These are phyloP conservation scores for Buathra laborator DNA, from an alignment of 2,888 invertebrate species.

Conservation along the genomic window DNA sequence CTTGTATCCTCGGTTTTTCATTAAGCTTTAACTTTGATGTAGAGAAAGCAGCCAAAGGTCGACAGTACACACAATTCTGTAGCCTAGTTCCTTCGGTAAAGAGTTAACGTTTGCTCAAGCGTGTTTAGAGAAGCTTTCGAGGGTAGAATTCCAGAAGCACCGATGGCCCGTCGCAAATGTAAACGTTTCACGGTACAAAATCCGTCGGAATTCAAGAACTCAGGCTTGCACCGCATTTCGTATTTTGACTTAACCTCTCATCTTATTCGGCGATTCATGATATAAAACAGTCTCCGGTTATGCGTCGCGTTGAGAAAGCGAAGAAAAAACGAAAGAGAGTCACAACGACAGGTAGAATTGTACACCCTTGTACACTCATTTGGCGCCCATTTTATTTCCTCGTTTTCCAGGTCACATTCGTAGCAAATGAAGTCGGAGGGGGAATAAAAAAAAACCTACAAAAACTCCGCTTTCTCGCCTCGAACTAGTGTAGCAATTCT, in stretches of 20 bases:
- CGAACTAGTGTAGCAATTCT: background rate
- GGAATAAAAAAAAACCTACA: background rate
- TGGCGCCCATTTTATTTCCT: background rate
- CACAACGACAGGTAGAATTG: constrained; percentile 8
- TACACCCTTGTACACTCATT: background rate
- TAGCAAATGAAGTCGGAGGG: constrained; percentile 14
- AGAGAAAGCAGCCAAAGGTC: background rate
- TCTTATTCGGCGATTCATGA: background rate
- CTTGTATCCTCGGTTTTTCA: background rate
- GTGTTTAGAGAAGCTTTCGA: background rate
- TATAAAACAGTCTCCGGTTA: background rate
- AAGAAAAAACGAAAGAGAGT: constrained; percentile 11
- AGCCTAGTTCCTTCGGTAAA: background rate
- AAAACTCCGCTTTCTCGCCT: background rate
- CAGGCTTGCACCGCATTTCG: background rate
- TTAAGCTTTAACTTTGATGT: background rate
- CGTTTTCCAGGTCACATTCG: background rate
- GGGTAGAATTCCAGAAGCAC: background rate
- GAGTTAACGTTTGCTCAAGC: constrained; percentile 1
- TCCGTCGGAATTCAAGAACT: background rate
- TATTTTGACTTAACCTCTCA: background rate
- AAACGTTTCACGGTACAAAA: background rate
- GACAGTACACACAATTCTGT: background rate
- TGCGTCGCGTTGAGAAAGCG: background rate
- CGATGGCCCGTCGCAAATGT: background rate